A percentile compares a stretch with the other conserved stretches of the same genome.
Evolutionary conservation across 2,888 invertebrate genomes (phyloP).

Genomic region (Thymelicus lineola): DNA sequence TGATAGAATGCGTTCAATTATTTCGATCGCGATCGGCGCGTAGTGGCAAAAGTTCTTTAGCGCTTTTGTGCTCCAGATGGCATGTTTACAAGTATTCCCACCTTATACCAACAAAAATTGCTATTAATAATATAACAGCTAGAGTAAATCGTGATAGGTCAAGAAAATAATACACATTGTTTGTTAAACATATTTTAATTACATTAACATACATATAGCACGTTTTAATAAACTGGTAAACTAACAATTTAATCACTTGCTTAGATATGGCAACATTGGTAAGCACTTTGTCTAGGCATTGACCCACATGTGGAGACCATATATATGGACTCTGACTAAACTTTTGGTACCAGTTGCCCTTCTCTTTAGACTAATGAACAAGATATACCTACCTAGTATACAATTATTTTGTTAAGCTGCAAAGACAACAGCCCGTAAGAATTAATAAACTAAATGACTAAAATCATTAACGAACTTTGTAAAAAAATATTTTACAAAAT

Average conservation of each 20-base stretch:
- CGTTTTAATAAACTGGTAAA: background rate
- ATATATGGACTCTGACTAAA: constrained; percentile 20
- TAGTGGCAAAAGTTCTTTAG: too few relatives aligned
- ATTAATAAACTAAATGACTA: too few relatives aligned
- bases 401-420: background rate
- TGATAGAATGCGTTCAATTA: too few relatives aligned
- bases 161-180: constrained; percentile 10
- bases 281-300: constrained; percentile 23
- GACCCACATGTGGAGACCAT: constrained; percentile 31
- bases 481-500: too few relatives aligned
- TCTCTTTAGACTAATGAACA: constrained; percentile 16
- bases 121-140: background rate
- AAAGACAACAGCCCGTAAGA: background rate
- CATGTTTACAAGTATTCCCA: too few relatives aligned
- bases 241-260: background rate
- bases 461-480: too few relatives aligned
- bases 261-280: background rate
- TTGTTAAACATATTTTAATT: background rate
- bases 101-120: background rate
- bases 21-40: too few relatives aligned
- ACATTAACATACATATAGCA: background rate
- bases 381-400: background rate
- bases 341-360: constrained; percentile 30
- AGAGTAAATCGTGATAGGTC: constrained; percentile 20
- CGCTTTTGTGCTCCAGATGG: too few relatives aligned